Conservation (phyloP, 2,113 vertebrate species). For the Acrocephalus arundinaceus region DNA sequence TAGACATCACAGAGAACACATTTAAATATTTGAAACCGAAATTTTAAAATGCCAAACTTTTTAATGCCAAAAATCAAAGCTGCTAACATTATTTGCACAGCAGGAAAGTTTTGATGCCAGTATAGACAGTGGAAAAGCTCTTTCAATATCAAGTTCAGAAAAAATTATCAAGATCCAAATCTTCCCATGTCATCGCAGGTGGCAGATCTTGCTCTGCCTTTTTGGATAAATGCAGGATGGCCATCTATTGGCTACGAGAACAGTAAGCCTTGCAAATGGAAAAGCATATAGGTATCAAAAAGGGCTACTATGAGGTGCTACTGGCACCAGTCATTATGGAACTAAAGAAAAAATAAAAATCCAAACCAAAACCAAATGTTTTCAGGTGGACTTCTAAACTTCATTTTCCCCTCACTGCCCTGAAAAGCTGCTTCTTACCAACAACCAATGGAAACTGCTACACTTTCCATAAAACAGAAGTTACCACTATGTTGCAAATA, state of each 20-base stretch:
- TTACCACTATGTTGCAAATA: slow-evolving; percentile 20
- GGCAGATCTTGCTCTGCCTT: not conserved
- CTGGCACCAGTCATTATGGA: not conserved
- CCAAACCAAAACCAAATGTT: not conserved
- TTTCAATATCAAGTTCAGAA: not conserved
- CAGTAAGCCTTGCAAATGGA: not conserved
- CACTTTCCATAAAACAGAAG: slow-evolving; percentile 20
- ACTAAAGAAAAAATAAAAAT: not conserved
- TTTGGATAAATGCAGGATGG: not conserved
- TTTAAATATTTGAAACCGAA: not conserved
- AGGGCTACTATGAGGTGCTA: not conserved
- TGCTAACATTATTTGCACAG: slow-evolving; percentile 4
- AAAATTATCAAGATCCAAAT: not conserved
- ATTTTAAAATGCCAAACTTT: not conserved
- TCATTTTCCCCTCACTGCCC: not conserved
- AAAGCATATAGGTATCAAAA: not conserved
- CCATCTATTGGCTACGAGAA: not conserved
- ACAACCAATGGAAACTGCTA: slow-evolving; percentile 2
- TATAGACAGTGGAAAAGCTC: not conserved
- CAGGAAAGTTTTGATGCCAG: not conserved
- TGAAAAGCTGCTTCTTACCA: slow-evolving; percentile 1
- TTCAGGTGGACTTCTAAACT: not conserved
- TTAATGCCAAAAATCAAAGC: not conserved
- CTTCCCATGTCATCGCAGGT: not conserved
- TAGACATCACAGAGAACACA: not conserved